Percentiles rank a stretch among this genome's conserved stretches.
phyloP scores from a whole-genome alignment of 2,888 invertebrate species.

The Pilophorus perplexus region DNA sequence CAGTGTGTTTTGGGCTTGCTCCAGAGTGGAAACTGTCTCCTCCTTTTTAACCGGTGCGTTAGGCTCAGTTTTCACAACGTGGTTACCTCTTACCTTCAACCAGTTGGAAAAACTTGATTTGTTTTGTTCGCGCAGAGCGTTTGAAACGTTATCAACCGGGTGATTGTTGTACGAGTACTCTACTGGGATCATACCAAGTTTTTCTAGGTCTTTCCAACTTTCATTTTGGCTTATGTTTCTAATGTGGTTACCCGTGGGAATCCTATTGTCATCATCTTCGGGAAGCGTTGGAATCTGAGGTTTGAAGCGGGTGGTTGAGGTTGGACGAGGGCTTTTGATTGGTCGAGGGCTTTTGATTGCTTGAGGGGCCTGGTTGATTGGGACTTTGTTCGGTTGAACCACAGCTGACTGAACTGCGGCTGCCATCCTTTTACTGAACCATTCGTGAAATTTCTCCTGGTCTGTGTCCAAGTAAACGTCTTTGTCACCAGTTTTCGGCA shows the following conservation, averaged over 20 bases:
- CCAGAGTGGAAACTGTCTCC: no score
- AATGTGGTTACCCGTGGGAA: no score
- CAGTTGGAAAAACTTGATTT: slow-evolving; percentile 7
- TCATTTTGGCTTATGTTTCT: no score
- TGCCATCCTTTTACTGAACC: slow-evolving; percentile 1
- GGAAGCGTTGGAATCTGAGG: no score
- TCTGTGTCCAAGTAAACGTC: neutral
- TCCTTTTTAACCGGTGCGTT: neutral
- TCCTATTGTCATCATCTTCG: no score
- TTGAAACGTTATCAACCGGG: neutral
- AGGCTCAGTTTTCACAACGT: neutral
- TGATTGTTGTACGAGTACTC: no score
- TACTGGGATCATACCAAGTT: no score
- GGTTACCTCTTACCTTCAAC: slow-evolving; percentile 8
- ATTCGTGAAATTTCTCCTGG: slow-evolving; percentile 4
- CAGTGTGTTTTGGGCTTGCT: neutral
- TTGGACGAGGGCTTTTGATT: neutral
- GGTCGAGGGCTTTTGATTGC: neutral
- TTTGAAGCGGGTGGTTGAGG: no score
- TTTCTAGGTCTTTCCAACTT: no score
- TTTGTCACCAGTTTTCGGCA: neutral
- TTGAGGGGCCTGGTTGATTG: neutral
- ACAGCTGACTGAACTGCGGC: no score
- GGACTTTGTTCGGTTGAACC: no score
- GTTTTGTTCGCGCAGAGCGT: neutral